Evolutionary conservation across 1,140 invertebrate genomes (phyloP), one percentile per base, ranked within the genome.

Genomic region (Micrasema longulum): DNA sequence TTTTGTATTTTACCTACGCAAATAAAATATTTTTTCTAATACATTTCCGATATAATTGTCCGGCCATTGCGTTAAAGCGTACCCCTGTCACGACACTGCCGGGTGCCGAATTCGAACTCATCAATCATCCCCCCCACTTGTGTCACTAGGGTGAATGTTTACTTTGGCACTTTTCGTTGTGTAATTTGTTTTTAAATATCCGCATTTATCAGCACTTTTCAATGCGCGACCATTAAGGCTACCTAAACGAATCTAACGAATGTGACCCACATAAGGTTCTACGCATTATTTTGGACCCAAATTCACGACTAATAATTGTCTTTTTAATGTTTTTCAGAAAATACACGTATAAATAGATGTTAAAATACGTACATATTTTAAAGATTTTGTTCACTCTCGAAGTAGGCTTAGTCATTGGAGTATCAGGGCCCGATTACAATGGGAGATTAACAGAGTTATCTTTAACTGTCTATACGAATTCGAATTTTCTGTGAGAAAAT

Each of bases 111-210:
- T 55, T 45, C 38, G 20, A 31, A 26, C 57, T 63, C 68, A 70
- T 70, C 68, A 70, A 64, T 64, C 68, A 63, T 70, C 55, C 68
- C 47, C 52, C 52, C 67, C 55, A 45, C 47, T 63, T 41, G 53
- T 68, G 65, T 68, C 65, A 23, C 38, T 22, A 35, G 64, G 16
- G 47, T 23, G 31, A 18, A 31, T 62, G 67, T 69, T 47, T 69
- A 69, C 53, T 69, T 69, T 69, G 65, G 36, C 67, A 69, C 67
- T 69, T 47, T 45, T 48, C 35, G 22, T 50, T 47, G 41, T 48
- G 26, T 70, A 70, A 70, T 70, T 70, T 64, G 68, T 63, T 70
- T 70, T 63, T 70, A 63, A 70, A 70, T 70, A 57, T 70, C 57
- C 68, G 53, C 55, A 60, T 69, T 69, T 55, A 41, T 35, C 53